Base-by-base conservation (phyloP, 2,888 invertebrate species). In the Pecten maximus region DNA sequence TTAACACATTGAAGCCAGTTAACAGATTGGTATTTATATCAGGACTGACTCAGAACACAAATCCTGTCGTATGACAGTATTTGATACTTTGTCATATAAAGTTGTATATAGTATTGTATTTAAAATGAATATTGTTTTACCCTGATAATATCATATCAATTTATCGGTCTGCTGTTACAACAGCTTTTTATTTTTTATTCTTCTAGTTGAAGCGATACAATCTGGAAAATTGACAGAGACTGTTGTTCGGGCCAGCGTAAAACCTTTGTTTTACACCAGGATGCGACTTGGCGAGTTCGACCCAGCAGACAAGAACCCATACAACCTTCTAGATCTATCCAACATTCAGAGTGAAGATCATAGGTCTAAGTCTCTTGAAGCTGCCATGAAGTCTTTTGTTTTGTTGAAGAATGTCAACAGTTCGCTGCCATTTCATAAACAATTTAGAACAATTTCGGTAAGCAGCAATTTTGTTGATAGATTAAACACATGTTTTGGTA, bases 271-370 rank as follows among this genome's bases (percentile, higher is more conserved):
- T 92, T 94, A 95, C 90, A 95, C 95, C 40, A 92, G 95, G 90
- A 95, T 96, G 95, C 92, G 95, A 89, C 93, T 96, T 3, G 95
- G 95, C n/a, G 95, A 95, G 89, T 96, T 96, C 92, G 95, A 96
- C 90, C 95, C 95, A 0, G 93, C 93, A 6, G 88, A 91, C 87
- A 95, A 95, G 95, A 96, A 96, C 91, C 96, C 96, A 0, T 96
- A 96, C 91, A 86, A 90, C 10, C 54, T 91, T 19, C 91, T 93
- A 40, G 93, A 92, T 90, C 87, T 94, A 88, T 93, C 94, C 1
- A 54, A 93, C 15, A 94, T 95, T 3, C 94, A 95, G 89, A 95
- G 93, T 88, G 92, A 92, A 0, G 93, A 89, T 40, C 95, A 96
- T 89, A 91, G 92, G 40, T 44, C 91, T 8, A 92, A 95, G n/a